These are phyloP conservation scores for Alloscopus bannaensis DNA, from an alignment of 2,888 invertebrate genomes.

Conservation along the genomic window DNA sequence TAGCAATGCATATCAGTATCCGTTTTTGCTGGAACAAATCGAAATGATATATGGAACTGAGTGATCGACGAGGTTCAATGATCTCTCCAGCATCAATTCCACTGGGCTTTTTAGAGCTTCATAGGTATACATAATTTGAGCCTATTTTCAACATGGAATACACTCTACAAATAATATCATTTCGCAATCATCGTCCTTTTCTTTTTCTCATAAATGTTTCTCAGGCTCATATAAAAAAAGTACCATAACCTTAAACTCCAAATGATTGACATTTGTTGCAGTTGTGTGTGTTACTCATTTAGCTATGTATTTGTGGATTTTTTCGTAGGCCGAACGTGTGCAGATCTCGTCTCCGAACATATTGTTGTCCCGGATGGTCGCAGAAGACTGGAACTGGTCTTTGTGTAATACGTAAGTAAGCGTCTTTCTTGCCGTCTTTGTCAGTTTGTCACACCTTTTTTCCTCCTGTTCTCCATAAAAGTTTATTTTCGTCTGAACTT, in stretches of 20 bases:
- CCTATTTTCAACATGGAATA: too few relatives aligned
- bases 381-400: slow-evolving; percentile 83
- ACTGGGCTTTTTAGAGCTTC: too few relatives aligned
- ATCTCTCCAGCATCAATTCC: too few relatives aligned
- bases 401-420: slow-evolving; percentile 88
- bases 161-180: too few relatives aligned
- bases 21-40: neutral
- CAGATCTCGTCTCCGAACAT: slow-evolving; percentile 83
- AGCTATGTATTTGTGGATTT: neutral
- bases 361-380: slow-evolving; percentile 92
- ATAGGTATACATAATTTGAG: too few relatives aligned
- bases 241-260: neutral
- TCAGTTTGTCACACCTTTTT: too few relatives aligned
- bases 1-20: neutral
- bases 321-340: slow-evolving; percentile 86
- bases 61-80: neutral
- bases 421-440: neutral
- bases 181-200: too few relatives aligned
- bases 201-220: too few relatives aligned
- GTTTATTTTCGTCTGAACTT: too few relatives aligned
- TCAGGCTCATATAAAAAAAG: neutral
- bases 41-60: slow-evolving; percentile 2
- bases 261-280: neutral
- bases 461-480: neutral
- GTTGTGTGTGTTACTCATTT: neutral